Percentiles rank a stretch among this genome's conserved stretches.
Evolutionary conservation across 2,113 vertebrate genomes (phyloP).

Genomic region (Rattus norvegicus): DNA sequence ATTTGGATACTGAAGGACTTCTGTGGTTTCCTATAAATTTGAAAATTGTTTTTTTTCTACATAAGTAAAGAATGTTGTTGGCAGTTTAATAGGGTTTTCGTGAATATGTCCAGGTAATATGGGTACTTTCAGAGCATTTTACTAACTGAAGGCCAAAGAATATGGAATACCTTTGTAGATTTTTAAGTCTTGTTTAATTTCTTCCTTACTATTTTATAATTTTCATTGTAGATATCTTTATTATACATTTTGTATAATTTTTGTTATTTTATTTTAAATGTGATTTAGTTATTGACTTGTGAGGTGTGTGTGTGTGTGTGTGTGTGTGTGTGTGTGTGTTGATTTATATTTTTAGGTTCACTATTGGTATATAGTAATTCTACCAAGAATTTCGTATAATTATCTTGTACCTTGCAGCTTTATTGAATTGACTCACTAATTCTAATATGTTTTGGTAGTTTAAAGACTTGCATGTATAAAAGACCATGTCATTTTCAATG

Average conservation of each 20-base stretch:
- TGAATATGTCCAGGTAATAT: background rate
- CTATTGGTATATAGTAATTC: background rate
- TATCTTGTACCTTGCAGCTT: background rate
- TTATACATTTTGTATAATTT: background rate
- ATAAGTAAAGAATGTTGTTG: background rate
- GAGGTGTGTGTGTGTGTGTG: background rate
- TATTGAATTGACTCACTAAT: background rate
- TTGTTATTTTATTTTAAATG: background rate
- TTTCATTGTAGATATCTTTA: background rate
- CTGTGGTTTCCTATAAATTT: background rate
- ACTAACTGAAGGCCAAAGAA: background rate
- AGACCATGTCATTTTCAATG: background rate
- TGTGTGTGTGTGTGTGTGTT: background rate
- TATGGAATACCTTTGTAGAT: background rate
- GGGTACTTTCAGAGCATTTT: background rate
- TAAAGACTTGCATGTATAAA: background rate
- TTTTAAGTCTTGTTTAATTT: background rate
- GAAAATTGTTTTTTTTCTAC: background rate
- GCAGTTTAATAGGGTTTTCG: background rate
- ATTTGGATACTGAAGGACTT: background rate
- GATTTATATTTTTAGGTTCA: background rate
- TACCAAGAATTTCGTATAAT: background rate
- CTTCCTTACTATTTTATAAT: background rate
- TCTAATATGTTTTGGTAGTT: background rate
- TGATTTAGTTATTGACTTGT: background rate